phyloP scores from a whole-genome alignment of 1,140 invertebrate species.

The Galleria mellonella region DNA sequence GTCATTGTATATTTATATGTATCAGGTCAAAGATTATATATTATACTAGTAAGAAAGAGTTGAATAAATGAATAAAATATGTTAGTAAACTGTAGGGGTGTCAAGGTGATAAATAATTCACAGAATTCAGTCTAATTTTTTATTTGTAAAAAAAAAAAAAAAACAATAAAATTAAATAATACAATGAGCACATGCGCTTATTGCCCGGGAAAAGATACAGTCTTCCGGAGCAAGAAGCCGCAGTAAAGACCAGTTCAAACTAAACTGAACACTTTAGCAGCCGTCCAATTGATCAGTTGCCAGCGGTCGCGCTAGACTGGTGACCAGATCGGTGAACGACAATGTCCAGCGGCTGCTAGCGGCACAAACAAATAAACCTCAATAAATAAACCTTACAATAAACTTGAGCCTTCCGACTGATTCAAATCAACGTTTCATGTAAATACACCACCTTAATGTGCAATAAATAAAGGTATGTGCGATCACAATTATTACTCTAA shows the following conservation, averaged over 20 bases:
- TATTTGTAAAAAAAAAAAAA: conserved; percentile 64
- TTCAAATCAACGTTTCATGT: not conserved
- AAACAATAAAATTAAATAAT: conserved; percentile 63
- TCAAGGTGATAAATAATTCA: not conserved
- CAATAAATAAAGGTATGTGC: conserved; percentile 58
- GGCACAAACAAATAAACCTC: not conserved
- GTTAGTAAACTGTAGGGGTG: no score
- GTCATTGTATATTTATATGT: no score
- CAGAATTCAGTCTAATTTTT: conserved; percentile 65
- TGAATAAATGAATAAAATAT: no score
- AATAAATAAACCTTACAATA: conserved; percentile 16
- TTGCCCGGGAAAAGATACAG: conserved; percentile 67
- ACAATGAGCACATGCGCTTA: conserved; percentile 64
- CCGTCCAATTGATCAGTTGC: not conserved
- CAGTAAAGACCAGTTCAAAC: conserved; percentile 7
- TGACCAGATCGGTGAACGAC: no score
- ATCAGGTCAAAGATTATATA: no score
- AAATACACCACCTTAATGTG: conserved; percentile 32
- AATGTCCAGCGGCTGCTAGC: not conserved
- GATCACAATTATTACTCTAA: conserved; percentile 46
- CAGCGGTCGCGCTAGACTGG: not conserved
- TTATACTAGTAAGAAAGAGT: no score
- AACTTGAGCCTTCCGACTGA: conserved; percentile 17
- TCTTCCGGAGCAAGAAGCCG: conserved; percentile 70
- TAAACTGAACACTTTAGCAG: conserved; percentile 2